Evolutionary conservation across 1,140 invertebrate genomes (phyloP).

Genomic region (Pararge aegeria): DNA sequence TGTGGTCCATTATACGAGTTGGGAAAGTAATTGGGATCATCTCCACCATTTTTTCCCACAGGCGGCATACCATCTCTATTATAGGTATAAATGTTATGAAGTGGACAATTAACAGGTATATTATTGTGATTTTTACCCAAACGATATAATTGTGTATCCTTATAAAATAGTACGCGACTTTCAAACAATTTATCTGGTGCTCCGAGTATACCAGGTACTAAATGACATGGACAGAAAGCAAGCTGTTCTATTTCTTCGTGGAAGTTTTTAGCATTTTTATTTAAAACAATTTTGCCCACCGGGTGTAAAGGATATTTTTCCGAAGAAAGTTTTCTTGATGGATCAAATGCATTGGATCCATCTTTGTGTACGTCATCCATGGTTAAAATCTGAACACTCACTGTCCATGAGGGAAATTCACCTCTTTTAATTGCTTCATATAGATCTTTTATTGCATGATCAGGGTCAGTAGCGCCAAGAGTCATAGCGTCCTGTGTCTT

Average conservation of each 20-base stretch:
- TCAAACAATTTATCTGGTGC: constrained; percentile 94
- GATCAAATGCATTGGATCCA: constrained; percentile 83
- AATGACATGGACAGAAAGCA: constrained; percentile 91
- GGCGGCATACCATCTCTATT: constrained; percentile 93
- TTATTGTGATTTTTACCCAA: constrained; percentile 93
- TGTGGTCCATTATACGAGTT: constrained; percentile 94
- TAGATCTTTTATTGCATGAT: constrained; percentile 86
- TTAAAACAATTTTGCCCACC: constrained; percentile 90
- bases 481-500: constrained; percentile 80
- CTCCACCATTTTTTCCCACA: constrained; percentile 83
- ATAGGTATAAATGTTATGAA: constrained; percentile 84
- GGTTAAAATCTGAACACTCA: constrained; percentile 81
- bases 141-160: constrained; percentile 93
- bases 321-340: constrained; percentile 90
- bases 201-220: constrained; percentile 91
- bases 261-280: constrained; percentile 92
- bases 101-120: constrained; percentile 95
- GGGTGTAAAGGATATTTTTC: constrained; percentile 90
- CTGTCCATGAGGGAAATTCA: constrained; percentile 86
- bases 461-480: constrained; percentile 84
- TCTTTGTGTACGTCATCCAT: constrained; percentile 77
- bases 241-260: constrained; percentile 94
- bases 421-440: constrained; percentile 87
- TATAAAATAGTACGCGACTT: constrained; percentile 92
- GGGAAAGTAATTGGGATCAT: constrained; percentile 96